Evolutionary conservation across 2,113 vertebrate genomes (phyloP).

Genomic region (Trogon surrucura): DNA sequence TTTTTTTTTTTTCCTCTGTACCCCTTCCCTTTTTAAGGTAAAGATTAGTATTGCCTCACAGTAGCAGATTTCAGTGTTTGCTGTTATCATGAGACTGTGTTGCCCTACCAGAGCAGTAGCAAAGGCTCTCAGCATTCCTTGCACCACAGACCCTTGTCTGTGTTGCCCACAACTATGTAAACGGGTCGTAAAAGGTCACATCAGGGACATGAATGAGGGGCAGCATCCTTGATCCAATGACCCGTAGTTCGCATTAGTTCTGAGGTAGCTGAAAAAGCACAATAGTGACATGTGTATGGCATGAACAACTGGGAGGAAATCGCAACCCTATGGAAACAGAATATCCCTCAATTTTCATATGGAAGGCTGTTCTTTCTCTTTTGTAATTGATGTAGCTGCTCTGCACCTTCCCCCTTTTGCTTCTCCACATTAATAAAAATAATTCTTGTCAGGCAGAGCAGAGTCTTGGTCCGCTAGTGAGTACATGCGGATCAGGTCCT

Average conservation of each 20-base stretch:
- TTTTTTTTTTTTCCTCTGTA: not conserved
- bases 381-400: not conserved
- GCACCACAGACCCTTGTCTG: not conserved
- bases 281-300: not conserved
- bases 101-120: not conserved
- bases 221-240: not conserved
- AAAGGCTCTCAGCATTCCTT: not conserved
- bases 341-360: not conserved
- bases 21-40: not conserved
- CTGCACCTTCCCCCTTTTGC: not conserved
- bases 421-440: not conserved
- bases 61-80: not conserved
- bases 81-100: not conserved
- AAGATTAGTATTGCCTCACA: not conserved
- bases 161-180: not conserved
- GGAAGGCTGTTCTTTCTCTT: not conserved
- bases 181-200: not conserved
- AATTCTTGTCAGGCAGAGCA: not conserved
- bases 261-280: not conserved
- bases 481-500: not conserved
- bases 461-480: not conserved
- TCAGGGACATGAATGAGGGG: not conserved
- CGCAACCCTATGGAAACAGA: not conserved
- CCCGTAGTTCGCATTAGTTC: not conserved
- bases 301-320: not conserved